Evolutionary conservation across 2,888 invertebrate genomes (phyloP), one percentile per base, ranked within the genome.

Genomic region (Acanthococcus lagerstroemiae): DNA sequence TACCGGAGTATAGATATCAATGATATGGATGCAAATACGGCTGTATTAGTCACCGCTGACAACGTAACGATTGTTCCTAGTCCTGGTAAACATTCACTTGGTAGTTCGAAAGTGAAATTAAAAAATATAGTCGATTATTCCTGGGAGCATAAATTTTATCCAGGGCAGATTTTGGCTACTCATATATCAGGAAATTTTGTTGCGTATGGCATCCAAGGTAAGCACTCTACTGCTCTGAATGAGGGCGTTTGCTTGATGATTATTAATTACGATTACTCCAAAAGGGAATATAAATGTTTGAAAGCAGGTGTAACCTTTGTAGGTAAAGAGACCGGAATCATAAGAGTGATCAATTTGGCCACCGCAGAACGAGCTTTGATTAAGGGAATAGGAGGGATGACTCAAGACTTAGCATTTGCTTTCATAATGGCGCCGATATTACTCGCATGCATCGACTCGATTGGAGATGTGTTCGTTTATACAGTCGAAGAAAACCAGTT

Each of bases 351-450:
- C 7, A 89, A 90, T 76, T 82, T 83, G 71, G 86, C 86, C 68
- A 82, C 84, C 1, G 84, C 88, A 71, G 81, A 85, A 70, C 82
- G 95, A 65, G 83, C 86, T 1, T 80, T 95, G 22, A 84, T 95
- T 61, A 92, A 91, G 76, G 92, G 91, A 48, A 87, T 92, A 81
- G 83, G 83, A 58, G 93, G 92, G 45, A 82, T 87, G 75, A 88
- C 95, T n/a, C 84, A 90, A 76, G 96, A 96, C 76, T 77, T 96
- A 56, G 85, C 93, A 1, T 96, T 96, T 79, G 91, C 95, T 3
- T 87, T 90, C 75, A 84, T 89, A 54, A 82, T 83, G 69, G 81
- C 83, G 65, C 85, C 88, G 71, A 84, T 88, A 46, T 81, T 93
- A 67, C 77, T 96, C 46, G 95, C 90, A 0, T 88, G 88, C 71